Evolutionary conservation across 2,797 vertebrate genomes (phyloP).

Genomic region (Micropoecilia bifurca): DNA sequence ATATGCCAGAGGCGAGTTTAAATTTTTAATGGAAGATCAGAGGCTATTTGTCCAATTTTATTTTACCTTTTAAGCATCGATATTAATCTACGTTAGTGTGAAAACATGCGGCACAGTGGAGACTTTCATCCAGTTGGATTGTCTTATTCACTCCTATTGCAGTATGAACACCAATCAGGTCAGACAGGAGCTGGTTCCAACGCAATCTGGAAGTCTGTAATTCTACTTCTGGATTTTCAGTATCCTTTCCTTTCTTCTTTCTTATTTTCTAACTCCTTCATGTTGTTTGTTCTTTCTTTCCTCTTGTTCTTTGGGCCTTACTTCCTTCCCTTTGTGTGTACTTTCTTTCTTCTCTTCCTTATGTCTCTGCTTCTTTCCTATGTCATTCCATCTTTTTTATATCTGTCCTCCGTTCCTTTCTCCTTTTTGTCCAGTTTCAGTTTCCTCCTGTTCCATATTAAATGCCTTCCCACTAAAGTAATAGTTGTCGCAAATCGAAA

Average conservation of each 20-base stretch:
- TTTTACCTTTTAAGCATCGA: constrained; percentile 28
- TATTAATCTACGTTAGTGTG: constrained; percentile 27
- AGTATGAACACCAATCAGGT: constrained; percentile 11
- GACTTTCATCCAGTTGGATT: constrained; percentile 40
- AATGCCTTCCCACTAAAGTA: background rate
- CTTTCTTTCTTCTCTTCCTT: background rate
- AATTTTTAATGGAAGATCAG: constrained; percentile 7
- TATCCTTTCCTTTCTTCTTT: background rate
- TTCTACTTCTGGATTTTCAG: background rate
- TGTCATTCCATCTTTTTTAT: background rate
- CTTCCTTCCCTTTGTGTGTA: background rate
- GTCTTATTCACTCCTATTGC: constrained; percentile 23
- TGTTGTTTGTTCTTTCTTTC: background rate
- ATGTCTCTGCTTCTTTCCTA: background rate
- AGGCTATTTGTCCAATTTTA: constrained; percentile 47
- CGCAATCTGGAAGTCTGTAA: background rate
- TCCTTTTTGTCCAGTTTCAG: background rate
- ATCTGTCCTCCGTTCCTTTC: background rate
- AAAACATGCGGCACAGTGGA: constrained; percentile 6
- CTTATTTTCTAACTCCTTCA: background rate
- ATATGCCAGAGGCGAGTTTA: constrained; percentile 22
- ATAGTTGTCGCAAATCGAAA: background rate
- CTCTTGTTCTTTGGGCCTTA: background rate
- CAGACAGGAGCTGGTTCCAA: background rate
- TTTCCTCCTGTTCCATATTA: background rate